phyloP scores from a whole-genome alignment of 1,140 invertebrate species.

The Spodoptera frugiperda region DNA sequence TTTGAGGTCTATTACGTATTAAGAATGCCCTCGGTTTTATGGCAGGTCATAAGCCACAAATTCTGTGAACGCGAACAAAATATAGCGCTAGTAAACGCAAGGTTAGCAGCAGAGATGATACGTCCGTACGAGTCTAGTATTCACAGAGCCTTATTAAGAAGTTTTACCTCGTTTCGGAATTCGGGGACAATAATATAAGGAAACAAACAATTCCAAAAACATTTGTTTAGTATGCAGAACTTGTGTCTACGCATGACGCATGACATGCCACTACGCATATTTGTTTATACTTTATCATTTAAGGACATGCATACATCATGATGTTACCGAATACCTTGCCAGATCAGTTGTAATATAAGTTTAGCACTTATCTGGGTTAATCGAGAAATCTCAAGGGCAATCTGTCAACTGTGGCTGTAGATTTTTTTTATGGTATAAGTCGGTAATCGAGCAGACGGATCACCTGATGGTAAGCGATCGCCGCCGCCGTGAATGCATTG shows the following conservation, averaged over 20 bases:
- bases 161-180: constrained; percentile 24
- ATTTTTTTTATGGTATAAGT: too few relatives aligned
- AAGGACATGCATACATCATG: not conserved
- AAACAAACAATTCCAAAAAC: constrained; percentile 22
- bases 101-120: not conserved
- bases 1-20: too few relatives aligned
- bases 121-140: not conserved
- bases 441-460: too few relatives aligned
- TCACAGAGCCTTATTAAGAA: constrained; percentile 3
- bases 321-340: constrained; percentile 5
- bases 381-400: too few relatives aligned
- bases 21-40: constrained; percentile 7
- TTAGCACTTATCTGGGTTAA: too few relatives aligned
- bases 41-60: not conserved
- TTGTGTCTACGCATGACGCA: not conserved
- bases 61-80: not conserved
- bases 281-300: constrained; percentile 6
- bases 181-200: constrained; percentile 34
- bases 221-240: constrained; percentile 23
- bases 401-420: too few relatives aligned
- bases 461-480: too few relatives aligned
- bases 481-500: too few relatives aligned
- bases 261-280: not conserved
- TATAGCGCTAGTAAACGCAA: constrained; percentile 7
- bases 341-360: not conserved